Evolutionary conservation across 2,113 vertebrate genomes (phyloP), one percentile per base, ranked within the genome.

Genomic region (Callionymus lyra): DNA sequence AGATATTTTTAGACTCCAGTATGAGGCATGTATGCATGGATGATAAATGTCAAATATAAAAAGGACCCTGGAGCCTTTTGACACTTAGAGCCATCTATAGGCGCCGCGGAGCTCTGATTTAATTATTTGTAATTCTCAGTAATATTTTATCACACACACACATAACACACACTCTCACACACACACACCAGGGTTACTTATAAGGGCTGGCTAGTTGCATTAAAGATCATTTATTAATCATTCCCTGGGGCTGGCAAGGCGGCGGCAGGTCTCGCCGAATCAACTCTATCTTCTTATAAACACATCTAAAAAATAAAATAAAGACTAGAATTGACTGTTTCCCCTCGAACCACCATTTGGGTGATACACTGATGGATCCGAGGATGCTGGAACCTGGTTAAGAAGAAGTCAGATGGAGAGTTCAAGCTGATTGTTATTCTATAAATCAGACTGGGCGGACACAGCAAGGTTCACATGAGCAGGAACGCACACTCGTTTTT

Each of bases 191-290:
- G 15, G 34, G 41, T 32, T 40, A 44, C 34, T 59, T 51, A 18
- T 38, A 53, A 58, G 38, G 40, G 32, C 46, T 39, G 55, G 48
- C 48, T 44, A 56, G 33, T 53, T 59, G 59, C 70, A 73, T 70
- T 63, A 59, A 55, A 6, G 45, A 66, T 75, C 6, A 67, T 68
- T 68, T 74, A 74, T 80, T 68, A 31, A 77, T 65, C 53, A 35
- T 6, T 9, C 6, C 12, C 12, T 42, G 31, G 35, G 33, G 8
- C n/a, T n/a, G 16, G 21, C n/a, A 40, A 32, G 38, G 12, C 16
- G 27, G 39, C 9, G 14, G 13, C 9, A 6, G 36, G 14, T 38
- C 49, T 41, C 63, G 18, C 31, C 18, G n/a, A 38, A 59, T 65
- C 54, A 50, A 18, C 49, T 17, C 4, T 34, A 38, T 42, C 14